Base-by-base conservation (phyloP, 92 coral and sea anemone genomes). In the Bergia puertoricense region DNA sequence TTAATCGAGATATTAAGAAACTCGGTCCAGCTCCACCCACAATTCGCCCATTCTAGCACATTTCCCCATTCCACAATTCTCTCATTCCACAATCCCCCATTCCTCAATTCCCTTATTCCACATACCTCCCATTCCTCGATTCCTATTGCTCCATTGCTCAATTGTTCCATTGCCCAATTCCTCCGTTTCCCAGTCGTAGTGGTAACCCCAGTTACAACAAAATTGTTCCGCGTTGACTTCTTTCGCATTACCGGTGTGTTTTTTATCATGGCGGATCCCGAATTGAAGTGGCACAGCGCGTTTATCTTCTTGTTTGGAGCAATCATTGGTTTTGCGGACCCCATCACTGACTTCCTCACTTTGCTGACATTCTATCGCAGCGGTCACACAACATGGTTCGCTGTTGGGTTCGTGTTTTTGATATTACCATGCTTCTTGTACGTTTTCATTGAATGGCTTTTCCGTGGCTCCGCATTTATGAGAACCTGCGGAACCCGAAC, bases 381-480 rank as follows among this genome's bases (percentile, higher is more conserved):
- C 4, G 90, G 82, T 43, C 85, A 88, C 45, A 88, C 81, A 77
- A 79, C 86, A 45, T 88, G 86, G 90, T 88, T 88, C 57, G 90
- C 66, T 9, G 79, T 88, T 36, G 90, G 86, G 20, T 82, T 88
- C 9, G 16, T 46, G 43, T 88, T 88, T 51, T 39, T 88, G 10
- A 9, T 88, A 44, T 23, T 88, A 8, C 90, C 90, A 0, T 88
- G 90, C 8, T n/a, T 87, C 69, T 88, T 46, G 39, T 38, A 59
- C 51, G 5, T 51, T 38, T 0, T 81, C 50, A 67, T 38, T 66
- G 66, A 22, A 54, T 10, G 37, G 38, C 22, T 57, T 22, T 51
- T 54, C 8, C 37, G 37, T 6, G 37, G 20, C 11, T 43, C 45
- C 9, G 4, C 2, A 8, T 8, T 46, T 20, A 78, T 9, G 14